These are phyloP conservation scores for Amaurobius ferox DNA, from an alignment of 2,888 invertebrate genomes.

Conservation along the genomic window DNA sequence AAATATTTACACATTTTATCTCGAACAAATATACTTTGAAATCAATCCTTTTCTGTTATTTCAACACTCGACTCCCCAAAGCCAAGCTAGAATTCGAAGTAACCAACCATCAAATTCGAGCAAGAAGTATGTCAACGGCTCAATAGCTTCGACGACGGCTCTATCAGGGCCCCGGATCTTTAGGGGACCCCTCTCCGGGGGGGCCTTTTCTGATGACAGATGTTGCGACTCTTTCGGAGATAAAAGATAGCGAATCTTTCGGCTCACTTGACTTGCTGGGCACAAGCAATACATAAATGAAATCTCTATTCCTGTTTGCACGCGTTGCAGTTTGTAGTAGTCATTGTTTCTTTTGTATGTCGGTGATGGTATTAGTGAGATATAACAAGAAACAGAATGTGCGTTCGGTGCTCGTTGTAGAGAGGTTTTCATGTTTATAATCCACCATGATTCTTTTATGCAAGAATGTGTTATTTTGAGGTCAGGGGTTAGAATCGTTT, in stretches of 20 bases:
- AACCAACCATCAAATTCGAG: constrained; percentile 70
- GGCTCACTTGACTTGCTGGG: constrained; percentile 35
- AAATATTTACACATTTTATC: no score
- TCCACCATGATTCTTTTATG: background rate
- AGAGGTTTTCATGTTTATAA: background rate
- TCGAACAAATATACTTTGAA: no score
- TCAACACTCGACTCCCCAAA: background rate
- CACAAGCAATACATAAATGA: constrained; percentile 23
- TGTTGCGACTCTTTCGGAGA: constrained; percentile 34
- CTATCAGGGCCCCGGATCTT: constrained; percentile 56
- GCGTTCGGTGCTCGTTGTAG: background rate
- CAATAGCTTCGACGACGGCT: constrained; percentile 43
- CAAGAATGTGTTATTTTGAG: background rate
- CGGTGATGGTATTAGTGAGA: background rate
- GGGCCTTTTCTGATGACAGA: constrained; percentile 48
- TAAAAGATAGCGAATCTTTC: constrained; percentile 60
- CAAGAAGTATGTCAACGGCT: constrained; percentile 45
- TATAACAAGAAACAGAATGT: background rate
- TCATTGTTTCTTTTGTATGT: constrained; percentile 1
- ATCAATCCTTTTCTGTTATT: background rate
- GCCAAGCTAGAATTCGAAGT: constrained; percentile 24
- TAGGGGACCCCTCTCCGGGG: constrained; percentile 23
- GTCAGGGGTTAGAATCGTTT: background rate
- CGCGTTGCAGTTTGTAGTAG: background rate
- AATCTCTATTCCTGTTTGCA: constrained; percentile 9